phyloP scores from a whole-genome alignment of 2,888 invertebrate species.

The Cheiracanthium punctorium region DNA sequence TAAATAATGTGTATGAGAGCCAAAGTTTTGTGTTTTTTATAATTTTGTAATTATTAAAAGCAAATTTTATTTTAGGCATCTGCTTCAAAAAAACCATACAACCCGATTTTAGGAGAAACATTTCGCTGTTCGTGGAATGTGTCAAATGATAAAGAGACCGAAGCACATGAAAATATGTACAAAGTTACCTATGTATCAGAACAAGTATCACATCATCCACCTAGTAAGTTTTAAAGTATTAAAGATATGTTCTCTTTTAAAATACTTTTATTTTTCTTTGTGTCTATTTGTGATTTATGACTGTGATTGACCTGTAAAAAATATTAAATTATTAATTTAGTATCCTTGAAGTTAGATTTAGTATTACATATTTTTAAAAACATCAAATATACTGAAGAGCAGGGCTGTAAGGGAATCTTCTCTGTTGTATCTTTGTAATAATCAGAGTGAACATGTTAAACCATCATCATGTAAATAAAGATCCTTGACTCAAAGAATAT shows the following conservation, averaged over 20 bases:
- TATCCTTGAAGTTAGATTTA: neutral
- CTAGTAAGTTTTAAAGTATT: slow-evolving; percentile 86
- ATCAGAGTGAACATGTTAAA: too few relatives aligned
- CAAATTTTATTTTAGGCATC: slow-evolving; percentile 71
- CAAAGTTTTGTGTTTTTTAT: too few relatives aligned
- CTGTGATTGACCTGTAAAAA: neutral
- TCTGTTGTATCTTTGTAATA: too few relatives aligned
- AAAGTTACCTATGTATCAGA: slow-evolving; percentile 96
- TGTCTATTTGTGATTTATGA: too few relatives aligned
- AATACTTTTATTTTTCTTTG: too few relatives aligned
- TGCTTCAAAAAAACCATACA: slow-evolving; percentile 79
- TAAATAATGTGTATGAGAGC: too few relatives aligned
- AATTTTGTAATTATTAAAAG: too few relatives aligned
- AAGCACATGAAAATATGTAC: slow-evolving; percentile 75
- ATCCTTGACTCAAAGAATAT: too few relatives aligned
- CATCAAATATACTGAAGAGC: too few relatives aligned
- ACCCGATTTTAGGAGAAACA: slow-evolving; percentile 79
- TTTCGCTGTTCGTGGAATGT: slow-evolving; percentile 79
- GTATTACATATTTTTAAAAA: neutral
- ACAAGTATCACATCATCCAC: slow-evolving; percentile 99
- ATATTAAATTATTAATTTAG: neutral
- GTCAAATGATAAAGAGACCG: slow-evolving; percentile 55
- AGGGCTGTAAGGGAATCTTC: too few relatives aligned
- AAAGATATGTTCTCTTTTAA: too few relatives aligned
- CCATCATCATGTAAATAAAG: too few relatives aligned